These are phyloP conservation scores for Ornithoptera alexandrae DNA, from an alignment of 2,888 invertebrate genomes.

Conservation along the genomic window DNA sequence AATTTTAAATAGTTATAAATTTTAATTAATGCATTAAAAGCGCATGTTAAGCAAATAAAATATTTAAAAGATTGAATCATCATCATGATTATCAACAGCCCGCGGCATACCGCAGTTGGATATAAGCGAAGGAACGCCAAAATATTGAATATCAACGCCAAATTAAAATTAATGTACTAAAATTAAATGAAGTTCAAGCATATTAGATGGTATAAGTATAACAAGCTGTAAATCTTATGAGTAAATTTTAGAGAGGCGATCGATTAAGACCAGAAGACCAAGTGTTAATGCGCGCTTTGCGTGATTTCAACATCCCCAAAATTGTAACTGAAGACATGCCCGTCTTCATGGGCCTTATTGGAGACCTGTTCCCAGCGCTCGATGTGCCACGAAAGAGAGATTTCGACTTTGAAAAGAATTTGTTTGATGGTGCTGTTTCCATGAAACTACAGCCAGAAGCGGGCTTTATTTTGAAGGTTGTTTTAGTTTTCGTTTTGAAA, in stretches of 20 bases:
- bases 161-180: too few relatives aligned
- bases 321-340: slow-evolving; percentile 95
- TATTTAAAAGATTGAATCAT: too few relatives aligned
- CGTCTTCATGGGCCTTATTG: slow-evolving; percentile 96
- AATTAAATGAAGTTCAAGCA: too few relatives aligned
- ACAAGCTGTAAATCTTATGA: not conserved
- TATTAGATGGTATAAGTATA: too few relatives aligned
- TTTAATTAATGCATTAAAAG: too few relatives aligned
- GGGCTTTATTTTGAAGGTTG: slow-evolving; percentile 89
- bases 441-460: slow-evolving; percentile 94
- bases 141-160: not conserved
- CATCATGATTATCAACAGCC: too few relatives aligned
- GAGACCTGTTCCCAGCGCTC: slow-evolving; percentile 94
- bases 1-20: too few relatives aligned
- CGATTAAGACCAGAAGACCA: slow-evolving; percentile 91
- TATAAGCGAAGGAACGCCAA: not conserved
- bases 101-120: too few relatives aligned
- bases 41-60: too few relatives aligned
- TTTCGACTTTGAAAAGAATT: slow-evolving; percentile 89
- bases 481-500: not conserved
- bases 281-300: slow-evolving; percentile 94
- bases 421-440: slow-evolving; percentile 88
- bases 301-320: slow-evolving; percentile 97
- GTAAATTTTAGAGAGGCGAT: slow-evolving; percentile 81
- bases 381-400: slow-evolving; percentile 95